Base-by-base conservation (phyloP, 2,888 invertebrate species). In the Petrolisthes cinctipes region DNA sequence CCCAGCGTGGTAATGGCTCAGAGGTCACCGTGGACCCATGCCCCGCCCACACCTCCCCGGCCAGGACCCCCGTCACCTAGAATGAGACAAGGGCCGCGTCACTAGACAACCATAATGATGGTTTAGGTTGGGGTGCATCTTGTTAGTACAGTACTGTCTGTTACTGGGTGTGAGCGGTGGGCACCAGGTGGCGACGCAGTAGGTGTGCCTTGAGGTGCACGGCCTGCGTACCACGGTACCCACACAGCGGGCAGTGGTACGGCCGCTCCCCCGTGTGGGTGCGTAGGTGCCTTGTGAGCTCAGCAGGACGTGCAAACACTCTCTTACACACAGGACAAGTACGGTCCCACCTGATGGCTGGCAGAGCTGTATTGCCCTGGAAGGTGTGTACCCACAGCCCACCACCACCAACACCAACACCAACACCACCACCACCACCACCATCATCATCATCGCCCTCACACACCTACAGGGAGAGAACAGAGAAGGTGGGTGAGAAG, bases 211-310 rank as follows among this genome's bases (percentile, higher is more conserved):
- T 87, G 53, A 87, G 87, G 57, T 87, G 87, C n/a, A 87, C 89
- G 17, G 82, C 81, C 89, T 89, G 89, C 6, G 86, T 86, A 23
- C 86, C 86, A 11, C 86, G 83, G 57, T 89, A 89, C 61, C 57
- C 79, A 76, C 89, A 89, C 73, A 86, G 76, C 51, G 89, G 89
- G 71, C 89, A 89, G 53, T 86, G 86, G 73, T 86, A 89, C 11
- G 89, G 89, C 78, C 86, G 83, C 86, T 89, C 89, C 54, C 89
- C 89, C 20, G 89, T 89, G 83, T 89, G 89, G 68, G 87, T 87
- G 80, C 87, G 87, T 71, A 87, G 83, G 87, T 87, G 87, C 80
- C 87, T 83, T 37, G 87, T 87, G 82, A 87, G 83, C 80, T 87
- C 87, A 51, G 87, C 87, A 78, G 87, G 87, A 79, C 87, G 83